phyloP scores from a whole-genome alignment of 2,797 vertebrate genomes.

The Scomberomorus guttatus region DNA sequence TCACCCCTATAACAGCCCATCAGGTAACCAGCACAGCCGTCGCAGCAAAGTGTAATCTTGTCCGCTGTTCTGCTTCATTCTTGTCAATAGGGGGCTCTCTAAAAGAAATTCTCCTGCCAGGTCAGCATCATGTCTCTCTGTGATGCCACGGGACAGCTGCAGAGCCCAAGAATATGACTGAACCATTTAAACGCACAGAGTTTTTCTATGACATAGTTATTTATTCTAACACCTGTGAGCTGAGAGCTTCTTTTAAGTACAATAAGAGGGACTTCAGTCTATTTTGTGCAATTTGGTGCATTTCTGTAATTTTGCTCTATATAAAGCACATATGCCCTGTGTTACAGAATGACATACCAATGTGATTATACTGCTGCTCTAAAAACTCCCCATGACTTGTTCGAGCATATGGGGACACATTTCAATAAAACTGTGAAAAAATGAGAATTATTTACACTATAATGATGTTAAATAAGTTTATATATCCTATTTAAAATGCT shows the following conservation, averaged over 20 bases:
- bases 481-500: neutral
- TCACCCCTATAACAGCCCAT: slow-evolving; percentile 52
- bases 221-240: neutral
- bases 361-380: slow-evolving; percentile 39
- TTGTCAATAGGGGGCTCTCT: slow-evolving; percentile 74
- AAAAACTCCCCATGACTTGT: neutral
- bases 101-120: slow-evolving; percentile 85
- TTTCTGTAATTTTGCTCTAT: slow-evolving; percentile 14
- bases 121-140: slow-evolving; percentile 85
- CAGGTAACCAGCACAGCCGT: slow-evolving; percentile 8
- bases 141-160: slow-evolving; percentile 87
- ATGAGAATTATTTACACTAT: neutral
- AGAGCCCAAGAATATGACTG: slow-evolving; percentile 82
- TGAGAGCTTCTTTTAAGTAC: neutral
- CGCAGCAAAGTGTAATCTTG: slow-evolving; percentile 58
- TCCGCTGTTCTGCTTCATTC: slow-evolving; percentile 73
- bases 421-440: neutral
- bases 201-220: neutral
- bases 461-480: neutral
- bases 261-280: neutral
- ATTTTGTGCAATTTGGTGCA: no score
- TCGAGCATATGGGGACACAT: neutral
- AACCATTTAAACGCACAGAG: slow-evolving; percentile 69
- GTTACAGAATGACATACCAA: slow-evolving; percentile 44
- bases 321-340: neutral